phyloP scores from a whole-genome alignment of 1,140 invertebrate genomes.

The Papilio polytes region DNA sequence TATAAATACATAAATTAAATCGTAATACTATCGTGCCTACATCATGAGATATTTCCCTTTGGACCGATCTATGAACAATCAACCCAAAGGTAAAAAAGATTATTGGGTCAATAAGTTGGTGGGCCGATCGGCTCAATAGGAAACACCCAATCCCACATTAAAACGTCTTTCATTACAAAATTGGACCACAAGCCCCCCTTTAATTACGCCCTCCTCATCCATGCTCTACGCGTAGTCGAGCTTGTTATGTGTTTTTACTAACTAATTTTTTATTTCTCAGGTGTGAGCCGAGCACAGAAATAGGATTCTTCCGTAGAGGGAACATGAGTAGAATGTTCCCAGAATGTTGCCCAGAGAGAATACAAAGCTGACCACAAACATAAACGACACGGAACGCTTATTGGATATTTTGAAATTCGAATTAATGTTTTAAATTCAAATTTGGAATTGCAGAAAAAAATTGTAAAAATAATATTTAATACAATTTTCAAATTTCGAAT shows the following conservation, averaged over 20 bases:
- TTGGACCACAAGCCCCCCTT: no score
- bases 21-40: no score
- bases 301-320: conserved; percentile 67
- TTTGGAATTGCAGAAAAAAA: not conserved
- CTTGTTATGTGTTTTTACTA: not conserved
- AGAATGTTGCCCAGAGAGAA: conserved; percentile 68
- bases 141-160: no score
- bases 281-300: conserved; percentile 55
- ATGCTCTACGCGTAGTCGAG: no score
- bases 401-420: conserved; percentile 6
- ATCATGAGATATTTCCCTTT: no score
- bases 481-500: not conserved
- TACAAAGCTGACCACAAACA: conserved; percentile 46
- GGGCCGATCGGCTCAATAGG: no score
- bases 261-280: conserved; percentile 53
- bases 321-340: conserved; percentile 61
- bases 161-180: no score
- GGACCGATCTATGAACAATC: no score
- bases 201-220: no score
- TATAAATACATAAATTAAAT: no score
- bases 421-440: not conserved
- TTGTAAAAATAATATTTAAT: not conserved
- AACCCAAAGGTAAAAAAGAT: no score
- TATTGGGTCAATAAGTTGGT: no score
- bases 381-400: not conserved